A percentile compares a stretch with the other conserved stretches of the same genome.
phyloP scores from a whole-genome alignment of 1,140 invertebrate species.

The Drosophila suzukii region DNA sequence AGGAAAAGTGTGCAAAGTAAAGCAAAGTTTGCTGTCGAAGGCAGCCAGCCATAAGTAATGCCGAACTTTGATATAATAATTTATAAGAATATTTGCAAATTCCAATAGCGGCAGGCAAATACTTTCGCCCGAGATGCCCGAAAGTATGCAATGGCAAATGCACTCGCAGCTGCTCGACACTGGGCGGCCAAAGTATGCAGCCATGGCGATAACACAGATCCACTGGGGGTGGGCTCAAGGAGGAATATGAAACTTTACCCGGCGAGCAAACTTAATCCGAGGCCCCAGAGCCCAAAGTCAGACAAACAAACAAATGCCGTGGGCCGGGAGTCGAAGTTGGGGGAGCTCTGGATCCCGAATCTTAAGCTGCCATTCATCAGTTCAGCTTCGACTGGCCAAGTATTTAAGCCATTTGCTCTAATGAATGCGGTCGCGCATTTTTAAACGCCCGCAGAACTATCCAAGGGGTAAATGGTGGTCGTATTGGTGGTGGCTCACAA shows the following conservation, averaged over 20 bases:
- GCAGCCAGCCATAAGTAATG: slow-evolving; percentile 46
- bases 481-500: slow-evolving; percentile 15
- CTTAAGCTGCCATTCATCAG: slow-evolving; percentile 71
- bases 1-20: not conserved
- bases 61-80: slow-evolving; percentile 59
- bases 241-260: slow-evolving; percentile 41
- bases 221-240: slow-evolving; percentile 7
- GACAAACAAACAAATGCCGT: slow-evolving; percentile 71
- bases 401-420: slow-evolving; percentile 82
- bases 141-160: slow-evolving; percentile 73
- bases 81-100: slow-evolving; percentile 60
- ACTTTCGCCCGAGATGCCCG: slow-evolving; percentile 55
- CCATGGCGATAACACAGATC: slow-evolving; percentile 24
- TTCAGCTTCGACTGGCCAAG: slow-evolving; percentile 68
- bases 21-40: slow-evolving; percentile 22
- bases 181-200: slow-evolving; percentile 42
- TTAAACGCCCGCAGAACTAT: slow-evolving; percentile 44
- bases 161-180: slow-evolving; percentile 41
- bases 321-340: slow-evolving; percentile 1
- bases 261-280: slow-evolving; percentile 73
- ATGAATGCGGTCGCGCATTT: slow-evolving; percentile 83
- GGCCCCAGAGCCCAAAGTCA: slow-evolving; percentile 68
- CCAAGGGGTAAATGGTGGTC: not conserved
- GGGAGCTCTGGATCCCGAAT: slow-evolving; percentile 1
- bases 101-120: slow-evolving; percentile 43